Evolutionary conservation across 2,113 vertebrate species (phyloP).

Genomic region (Epinephelus moara): DNA sequence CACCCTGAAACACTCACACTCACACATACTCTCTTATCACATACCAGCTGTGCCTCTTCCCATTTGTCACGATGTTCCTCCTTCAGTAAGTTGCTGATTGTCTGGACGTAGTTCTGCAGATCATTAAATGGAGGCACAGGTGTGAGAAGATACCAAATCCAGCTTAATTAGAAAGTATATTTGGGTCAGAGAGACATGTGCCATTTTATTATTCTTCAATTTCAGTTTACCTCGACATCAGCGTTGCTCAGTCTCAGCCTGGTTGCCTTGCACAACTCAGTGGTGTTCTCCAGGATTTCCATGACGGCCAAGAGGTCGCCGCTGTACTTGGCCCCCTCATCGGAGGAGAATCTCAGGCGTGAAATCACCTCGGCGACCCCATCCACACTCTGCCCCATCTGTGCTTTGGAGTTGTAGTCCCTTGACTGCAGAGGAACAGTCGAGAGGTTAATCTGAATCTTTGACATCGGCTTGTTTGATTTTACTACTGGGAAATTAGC

Average conservation of each 20-base stretch:
- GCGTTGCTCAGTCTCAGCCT: slow-evolving; percentile 89
- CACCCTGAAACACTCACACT: neutral
- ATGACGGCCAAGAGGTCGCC: slow-evolving; percentile 94
- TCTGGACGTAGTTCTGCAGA: slow-evolving; percentile 94
- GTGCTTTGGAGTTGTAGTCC: slow-evolving; percentile 91
- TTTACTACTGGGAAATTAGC: slow-evolving; percentile 19
- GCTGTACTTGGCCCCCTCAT: slow-evolving; percentile 94
- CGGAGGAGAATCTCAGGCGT: slow-evolving; percentile 92
- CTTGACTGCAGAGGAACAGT: slow-evolving; percentile 84
- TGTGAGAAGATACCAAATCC: slow-evolving; percentile 38
- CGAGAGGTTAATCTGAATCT: slow-evolving; percentile 22
- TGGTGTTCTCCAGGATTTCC: slow-evolving; percentile 93
- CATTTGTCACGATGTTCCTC: slow-evolving; percentile 96
- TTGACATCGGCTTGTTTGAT: neutral
- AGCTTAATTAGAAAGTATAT: slow-evolving; percentile 27
- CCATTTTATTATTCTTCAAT: neutral
- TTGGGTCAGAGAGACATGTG: neutral
- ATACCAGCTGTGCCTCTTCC: slow-evolving; percentile 97
- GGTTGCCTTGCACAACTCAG: slow-evolving; percentile 91
- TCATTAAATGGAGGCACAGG: slow-evolving; percentile 45
- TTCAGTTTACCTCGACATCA: slow-evolving; percentile 90
- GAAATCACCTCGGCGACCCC: slow-evolving; percentile 93
- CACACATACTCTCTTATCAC: slow-evolving; percentile 73
- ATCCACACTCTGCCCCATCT: slow-evolving; percentile 88
- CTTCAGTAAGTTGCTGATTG: slow-evolving; percentile 95